Base-by-base conservation (phyloP, 2,113 vertebrate species). In the Chaenogobius annularis region DNA sequence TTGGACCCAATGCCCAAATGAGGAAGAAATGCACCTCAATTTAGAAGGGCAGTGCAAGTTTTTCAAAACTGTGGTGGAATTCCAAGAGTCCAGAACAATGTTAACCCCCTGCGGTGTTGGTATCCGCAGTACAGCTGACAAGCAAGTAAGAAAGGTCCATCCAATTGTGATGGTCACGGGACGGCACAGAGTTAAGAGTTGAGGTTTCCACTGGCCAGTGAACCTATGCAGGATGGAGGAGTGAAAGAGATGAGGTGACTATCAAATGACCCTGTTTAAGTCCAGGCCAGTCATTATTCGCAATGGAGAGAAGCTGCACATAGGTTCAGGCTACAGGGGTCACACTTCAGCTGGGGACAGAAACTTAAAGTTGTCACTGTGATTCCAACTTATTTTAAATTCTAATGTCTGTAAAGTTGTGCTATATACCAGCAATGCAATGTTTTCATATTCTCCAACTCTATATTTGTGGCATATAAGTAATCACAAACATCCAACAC, bases 1-100 rank as follows among this genome's bases (percentile, higher is more conserved):
- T 75, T 73, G 61, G 59, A 75, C 81, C 74, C 72, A 76, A 75
- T 70, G 66, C 48, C n/a, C 26, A 55, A 55, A 62, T 70, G 3
- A 14, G 10, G 11, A 0, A 20, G 23, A 19, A 56, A 40, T 52
- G 64, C 12, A 56, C 47, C 59, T 15, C 44, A 44, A 0, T 31
- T 47, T 70, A 20, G 10, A 8, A 26, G 26, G 31, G 5, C 15
- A 7, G 35, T 70, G 31, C 31, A 19, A 5, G 14, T 52, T 37
- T 63, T 35, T 85, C 74, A 52, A 52, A 59, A 56, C 20, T 2
- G 17, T 73, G 76, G 56, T 19, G 55, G 59, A 56, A 23, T 69
- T 56, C 40, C 10, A 40, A 12, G 44, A 43, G 65, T 62, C 72
- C 46, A 66, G 72, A 68, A 52, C 62, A 20, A 7, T 46, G 20